Evolutionary conservation across 1,140 invertebrate genomes (phyloP).

Genomic region (Tetragnatha versicolor): DNA sequence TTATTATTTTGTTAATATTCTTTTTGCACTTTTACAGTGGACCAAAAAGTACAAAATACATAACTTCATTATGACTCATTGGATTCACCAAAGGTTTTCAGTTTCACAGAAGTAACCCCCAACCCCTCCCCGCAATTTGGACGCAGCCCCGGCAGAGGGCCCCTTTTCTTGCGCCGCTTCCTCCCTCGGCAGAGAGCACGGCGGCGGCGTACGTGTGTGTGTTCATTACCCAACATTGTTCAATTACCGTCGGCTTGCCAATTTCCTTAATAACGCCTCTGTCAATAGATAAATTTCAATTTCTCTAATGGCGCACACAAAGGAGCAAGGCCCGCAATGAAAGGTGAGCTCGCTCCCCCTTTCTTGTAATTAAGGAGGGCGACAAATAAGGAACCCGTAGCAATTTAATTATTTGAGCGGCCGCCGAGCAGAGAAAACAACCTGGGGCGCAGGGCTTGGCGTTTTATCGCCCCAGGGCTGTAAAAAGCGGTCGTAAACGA

Average conservation of each 20-base stretch:
- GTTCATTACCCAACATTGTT: conserved; percentile 55
- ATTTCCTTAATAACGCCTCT: conserved; percentile 56
- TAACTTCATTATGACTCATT: too few species aligned
- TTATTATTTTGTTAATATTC: too few species aligned
- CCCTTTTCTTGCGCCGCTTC: conserved; percentile 27
- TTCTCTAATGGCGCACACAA: conserved; percentile 53
- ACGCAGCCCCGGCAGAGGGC: neutral
- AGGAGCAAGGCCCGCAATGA: conserved; percentile 15
- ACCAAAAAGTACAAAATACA: too few species aligned
- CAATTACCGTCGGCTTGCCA: conserved; percentile 54
- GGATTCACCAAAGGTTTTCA: neutral
- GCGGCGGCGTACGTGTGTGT: conserved; percentile 9
- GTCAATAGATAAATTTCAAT: conserved; percentile 57
- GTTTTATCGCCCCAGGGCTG: neutral
- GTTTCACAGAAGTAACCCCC: neutral
- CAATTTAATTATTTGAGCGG: conserved; percentile 55
- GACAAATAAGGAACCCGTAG: conserved; percentile 52
- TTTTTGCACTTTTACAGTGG: too few species aligned
- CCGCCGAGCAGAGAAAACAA: conserved; percentile 33
- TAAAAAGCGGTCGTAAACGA: too few species aligned
- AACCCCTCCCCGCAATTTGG: neutral
- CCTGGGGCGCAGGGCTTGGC: neutral
- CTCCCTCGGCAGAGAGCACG: conserved; percentile 6
- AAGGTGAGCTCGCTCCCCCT: conserved; percentile 41
- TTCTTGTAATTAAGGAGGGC: conserved; percentile 53